A percentile compares a stretch with the other conserved stretches of the same genome.
Conservation (phyloP, 1,140 invertebrate species). For the Sarcophaga bullata region DNA sequence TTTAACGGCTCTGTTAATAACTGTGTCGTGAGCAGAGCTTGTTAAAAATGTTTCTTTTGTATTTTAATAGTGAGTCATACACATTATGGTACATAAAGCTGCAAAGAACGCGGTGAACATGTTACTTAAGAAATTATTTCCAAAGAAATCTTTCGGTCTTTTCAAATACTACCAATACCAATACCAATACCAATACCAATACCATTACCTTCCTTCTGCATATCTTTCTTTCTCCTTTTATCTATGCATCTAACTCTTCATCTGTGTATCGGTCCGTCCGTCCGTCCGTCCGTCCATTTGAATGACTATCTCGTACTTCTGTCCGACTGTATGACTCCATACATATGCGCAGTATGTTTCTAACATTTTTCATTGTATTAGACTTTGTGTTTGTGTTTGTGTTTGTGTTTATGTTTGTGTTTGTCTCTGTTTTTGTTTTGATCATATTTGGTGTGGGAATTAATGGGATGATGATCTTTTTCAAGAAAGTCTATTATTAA, state of each 20-base stretch:
- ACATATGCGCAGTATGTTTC: too few relatives aligned
- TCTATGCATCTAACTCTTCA: background rate
- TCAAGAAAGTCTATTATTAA: background rate
- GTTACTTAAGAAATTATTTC: background rate
- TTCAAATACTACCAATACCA: too few relatives aligned
- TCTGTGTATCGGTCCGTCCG: background rate
- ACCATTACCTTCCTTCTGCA: too few relatives aligned
- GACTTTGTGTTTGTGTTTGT: background rate
- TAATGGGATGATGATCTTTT: slow-evolving; percentile 18
- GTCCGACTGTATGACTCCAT: too few relatives aligned
- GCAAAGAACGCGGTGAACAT: too few relatives aligned
- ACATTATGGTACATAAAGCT: too few relatives aligned
- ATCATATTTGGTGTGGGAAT: slow-evolving; percentile 32
- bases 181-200: too few relatives aligned
- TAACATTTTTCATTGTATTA: background rate
- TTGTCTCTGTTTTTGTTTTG: background rate
- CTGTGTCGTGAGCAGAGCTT: slow-evolving; percentile 34
- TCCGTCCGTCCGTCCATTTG: too few relatives aligned
- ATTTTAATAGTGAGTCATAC: slow-evolving; percentile 19
- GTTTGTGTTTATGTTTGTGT: background rate
- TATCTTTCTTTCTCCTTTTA: background rate
- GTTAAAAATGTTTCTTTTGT: slow-evolving; percentile 17
- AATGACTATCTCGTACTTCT: too few relatives aligned
- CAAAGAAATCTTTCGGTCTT: slow-evolving; percentile 4
- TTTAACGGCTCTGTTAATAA: background rate